These are phyloP conservation scores for Salvelinus namaycush DNA, from an alignment of 2,113 vertebrate species.

Conservation along the genomic window DNA sequence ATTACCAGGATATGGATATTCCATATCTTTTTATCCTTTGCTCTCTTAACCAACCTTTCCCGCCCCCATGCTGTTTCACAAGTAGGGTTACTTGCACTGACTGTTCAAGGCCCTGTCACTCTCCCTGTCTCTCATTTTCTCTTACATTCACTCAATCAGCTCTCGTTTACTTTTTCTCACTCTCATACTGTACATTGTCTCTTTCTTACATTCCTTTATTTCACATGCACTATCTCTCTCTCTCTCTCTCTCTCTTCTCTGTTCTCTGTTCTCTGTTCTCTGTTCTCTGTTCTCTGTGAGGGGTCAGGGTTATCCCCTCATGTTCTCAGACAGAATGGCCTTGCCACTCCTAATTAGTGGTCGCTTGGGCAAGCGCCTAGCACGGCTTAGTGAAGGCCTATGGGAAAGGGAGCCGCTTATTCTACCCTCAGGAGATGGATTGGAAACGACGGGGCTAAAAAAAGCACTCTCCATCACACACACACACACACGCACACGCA, in stretches of 20 bases:
- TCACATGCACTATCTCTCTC: not conserved
- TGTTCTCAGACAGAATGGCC: slow-evolving; percentile 62
- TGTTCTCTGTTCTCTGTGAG: not conserved
- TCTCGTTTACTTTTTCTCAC: not conserved
- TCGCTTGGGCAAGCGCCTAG: slow-evolving; percentile 62
- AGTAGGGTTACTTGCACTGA: not conserved
- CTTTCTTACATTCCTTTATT: not conserved
- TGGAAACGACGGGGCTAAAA: slow-evolving; percentile 68
- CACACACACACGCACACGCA: slow-evolving; percentile 35
- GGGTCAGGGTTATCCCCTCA: not conserved
- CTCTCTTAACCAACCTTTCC: too few species aligned
- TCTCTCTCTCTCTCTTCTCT: not conserved
- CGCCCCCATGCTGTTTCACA: not conserved
- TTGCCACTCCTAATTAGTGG: slow-evolving; percentile 70
- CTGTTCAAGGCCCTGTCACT: slow-evolving; percentile 20
- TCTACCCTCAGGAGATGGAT: slow-evolving; percentile 69
- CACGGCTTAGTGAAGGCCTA: slow-evolving; percentile 69
- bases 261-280: too few species aligned
- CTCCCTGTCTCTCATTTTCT: slow-evolving; percentile 12
- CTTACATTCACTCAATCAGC: not conserved
- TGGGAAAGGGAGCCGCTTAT: slow-evolving; percentile 74
- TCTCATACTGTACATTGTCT: not conserved
- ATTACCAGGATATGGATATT: too few species aligned
- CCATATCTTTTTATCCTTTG: too few species aligned
- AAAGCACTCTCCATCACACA: slow-evolving; percentile 47